Conservation (phyloP, 2,888 invertebrate genomes). For the Dromius quadrimaculatus region DNA sequence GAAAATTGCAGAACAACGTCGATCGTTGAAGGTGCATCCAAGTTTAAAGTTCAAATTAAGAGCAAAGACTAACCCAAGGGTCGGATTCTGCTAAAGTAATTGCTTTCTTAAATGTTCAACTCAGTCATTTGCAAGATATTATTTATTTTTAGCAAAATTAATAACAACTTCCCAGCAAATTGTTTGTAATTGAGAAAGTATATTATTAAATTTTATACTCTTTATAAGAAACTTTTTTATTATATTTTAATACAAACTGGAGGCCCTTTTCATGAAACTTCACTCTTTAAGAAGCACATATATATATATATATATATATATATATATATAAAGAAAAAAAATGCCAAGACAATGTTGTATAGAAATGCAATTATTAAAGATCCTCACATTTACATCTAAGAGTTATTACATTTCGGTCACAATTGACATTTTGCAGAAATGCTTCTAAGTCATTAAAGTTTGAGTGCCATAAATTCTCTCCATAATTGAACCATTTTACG, state of each 20-base stretch:
- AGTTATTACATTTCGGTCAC: too few relatives aligned
- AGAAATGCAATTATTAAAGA: too few relatives aligned
- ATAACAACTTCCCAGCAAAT: neutral
- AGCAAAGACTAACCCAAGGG: neutral
- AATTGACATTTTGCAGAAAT: too few relatives aligned
- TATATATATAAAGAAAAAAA: too few relatives aligned
- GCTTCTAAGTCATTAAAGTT: too few relatives aligned
- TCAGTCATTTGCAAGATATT: neutral
- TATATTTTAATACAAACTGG: too few relatives aligned
- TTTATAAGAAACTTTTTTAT: too few relatives aligned
- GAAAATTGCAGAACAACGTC: neutral
- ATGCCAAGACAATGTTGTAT: neutral
- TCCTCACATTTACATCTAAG: too few relatives aligned
- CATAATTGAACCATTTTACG: too few relatives aligned
- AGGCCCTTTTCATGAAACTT: neutral
- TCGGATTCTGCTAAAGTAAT: conserved; percentile 9
- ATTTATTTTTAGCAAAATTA: conserved; percentile 9
- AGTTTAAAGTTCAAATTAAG: neutral
- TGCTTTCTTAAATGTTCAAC: neutral
- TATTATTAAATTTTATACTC: conserved; percentile 5
- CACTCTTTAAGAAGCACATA: neutral
- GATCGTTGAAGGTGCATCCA: neutral
- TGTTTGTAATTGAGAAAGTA: conserved; percentile 1
- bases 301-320: neutral
- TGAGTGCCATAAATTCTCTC: too few relatives aligned